phyloP scores from a whole-genome alignment of 2,888 invertebrate genomes.

The Amiota communis region DNA sequence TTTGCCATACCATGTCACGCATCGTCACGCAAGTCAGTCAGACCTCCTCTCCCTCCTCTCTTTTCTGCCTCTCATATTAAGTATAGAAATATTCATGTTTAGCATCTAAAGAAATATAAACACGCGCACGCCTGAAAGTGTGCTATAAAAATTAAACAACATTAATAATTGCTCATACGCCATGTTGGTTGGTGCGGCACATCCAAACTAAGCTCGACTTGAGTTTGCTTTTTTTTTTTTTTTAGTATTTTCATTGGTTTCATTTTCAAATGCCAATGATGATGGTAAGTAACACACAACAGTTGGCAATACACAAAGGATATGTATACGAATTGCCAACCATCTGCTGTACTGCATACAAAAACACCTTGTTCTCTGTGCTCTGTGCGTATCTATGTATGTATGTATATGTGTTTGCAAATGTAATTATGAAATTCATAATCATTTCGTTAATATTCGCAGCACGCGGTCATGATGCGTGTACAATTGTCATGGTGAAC shows the following conservation, averaged over 20 bases:
- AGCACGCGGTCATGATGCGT: conserved; percentile 49
- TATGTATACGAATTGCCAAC: conserved; percentile 36
- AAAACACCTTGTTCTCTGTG: conserved; percentile 13
- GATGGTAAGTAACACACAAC: conserved; percentile 36
- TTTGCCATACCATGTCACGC: conserved; percentile 47
- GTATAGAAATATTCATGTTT: too few species aligned
- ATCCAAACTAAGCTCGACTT: neutral
- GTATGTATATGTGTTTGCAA: conserved; percentile 5
- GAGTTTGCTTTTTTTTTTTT: neutral
- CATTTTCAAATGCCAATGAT: neutral
- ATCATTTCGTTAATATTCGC: conserved; percentile 67
- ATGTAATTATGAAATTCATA: conserved; percentile 66
- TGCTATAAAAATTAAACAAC: conserved; percentile 35
- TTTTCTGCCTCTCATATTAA: too few species aligned
- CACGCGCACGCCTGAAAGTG: conserved; percentile 6
- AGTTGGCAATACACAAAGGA: conserved; percentile 62
- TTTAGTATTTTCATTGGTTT: neutral
- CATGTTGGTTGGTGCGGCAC: conserved; percentile 44
- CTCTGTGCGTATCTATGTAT: neutral
- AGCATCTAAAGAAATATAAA: neutral
- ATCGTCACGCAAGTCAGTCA: neutral
- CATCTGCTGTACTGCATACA: conserved; percentile 29
- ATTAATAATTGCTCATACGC: conserved; percentile 61
- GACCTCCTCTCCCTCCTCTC: too few species aligned
- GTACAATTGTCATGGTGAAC: neutral